Conservation (phyloP, 2,888 invertebrate species). For the Lasioglossum figueresi region DNA sequence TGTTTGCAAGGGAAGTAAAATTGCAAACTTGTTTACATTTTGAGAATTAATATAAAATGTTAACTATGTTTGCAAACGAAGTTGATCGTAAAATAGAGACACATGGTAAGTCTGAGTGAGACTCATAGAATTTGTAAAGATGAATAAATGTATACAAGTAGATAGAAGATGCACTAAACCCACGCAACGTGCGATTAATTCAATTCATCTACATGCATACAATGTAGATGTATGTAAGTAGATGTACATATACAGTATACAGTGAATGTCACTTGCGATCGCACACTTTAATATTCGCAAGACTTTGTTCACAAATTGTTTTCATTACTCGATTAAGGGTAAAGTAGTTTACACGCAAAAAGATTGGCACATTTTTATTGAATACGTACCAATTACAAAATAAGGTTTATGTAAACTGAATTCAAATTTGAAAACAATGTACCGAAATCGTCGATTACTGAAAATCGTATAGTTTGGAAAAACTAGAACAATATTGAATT, state of each 20-base stretch:
- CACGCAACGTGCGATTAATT: not conserved
- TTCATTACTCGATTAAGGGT: not conserved
- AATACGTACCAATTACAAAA: not conserved
- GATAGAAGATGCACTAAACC: conserved; percentile 17
- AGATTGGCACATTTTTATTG: not conserved
- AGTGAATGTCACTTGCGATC: not conserved
- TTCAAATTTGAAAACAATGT: not conserved
- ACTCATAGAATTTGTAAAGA: not conserved
- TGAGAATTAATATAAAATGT: not conserved
- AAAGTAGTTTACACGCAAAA: not conserved
- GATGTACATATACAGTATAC: too few relatives aligned
- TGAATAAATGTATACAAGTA: not conserved
- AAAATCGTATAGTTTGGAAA: not conserved
- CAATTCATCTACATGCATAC: not conserved
- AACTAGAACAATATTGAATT: not conserved
- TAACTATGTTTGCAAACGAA: not conserved
- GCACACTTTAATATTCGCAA: not conserved
- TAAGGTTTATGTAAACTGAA: not conserved
- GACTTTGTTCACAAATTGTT: not conserved
- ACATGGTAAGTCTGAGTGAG: not conserved
- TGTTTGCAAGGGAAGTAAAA: not conserved
- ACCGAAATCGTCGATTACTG: not conserved
- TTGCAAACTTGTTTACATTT: not conserved
- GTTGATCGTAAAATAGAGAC: conserved; percentile 5
- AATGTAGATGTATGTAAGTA: not conserved